Base-by-base conservation (phyloP, 2,113 vertebrate species). In the Rhinolophus sinicus region DNA sequence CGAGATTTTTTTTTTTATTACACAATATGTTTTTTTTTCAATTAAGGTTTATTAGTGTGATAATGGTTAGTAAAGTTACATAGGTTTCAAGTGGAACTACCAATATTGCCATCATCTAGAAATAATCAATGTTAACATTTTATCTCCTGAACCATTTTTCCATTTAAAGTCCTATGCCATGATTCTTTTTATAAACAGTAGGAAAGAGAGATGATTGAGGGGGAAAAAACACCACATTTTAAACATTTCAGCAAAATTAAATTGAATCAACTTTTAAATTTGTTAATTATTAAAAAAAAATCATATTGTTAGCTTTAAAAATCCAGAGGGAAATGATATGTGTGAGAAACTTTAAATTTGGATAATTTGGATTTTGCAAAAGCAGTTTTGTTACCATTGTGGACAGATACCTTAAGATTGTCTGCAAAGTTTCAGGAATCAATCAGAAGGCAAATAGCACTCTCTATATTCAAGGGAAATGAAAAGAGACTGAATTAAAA, bases 401-500 rank as follows among this genome's bases (percentile, higher is more conserved):
- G 92, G 62, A 85, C 19, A 50, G 54, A 90, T 83, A n/a, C 30
- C 52, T 44, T 62, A 65, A 81, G 38, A 88, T 26, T 62, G 11
- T 87, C 54, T 85, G 24, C 47, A 89, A 93, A 89, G 38, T 77
- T 91, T 65, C 70, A 90, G 84, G 28, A 90, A 93, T 93, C 52
- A 60, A 89, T 18, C 15, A 15, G 28, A 92, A 86, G 62, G 77
- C 47, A 95, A 90, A 58, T 21, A 90, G 47, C 93, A 70, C 13
- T 75, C 8, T 93, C 24, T 77, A 73, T 82, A 60, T 84, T 97
- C 78, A 88, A 81, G 69, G 92, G 90, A 93, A 78, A 65, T 81
- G 85, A 94, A 95, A 98, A 95, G 35, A 77, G 65, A 84, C 52
- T 60, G 76, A 94, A 90, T 69, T 50, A 97, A 96, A 96, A 96